A percentile compares a stretch with the other conserved stretches of the same genome.
Evolutionary conservation across 1,140 invertebrate species (phyloP).

Genomic region (Paralvinella palmiformis): DNA sequence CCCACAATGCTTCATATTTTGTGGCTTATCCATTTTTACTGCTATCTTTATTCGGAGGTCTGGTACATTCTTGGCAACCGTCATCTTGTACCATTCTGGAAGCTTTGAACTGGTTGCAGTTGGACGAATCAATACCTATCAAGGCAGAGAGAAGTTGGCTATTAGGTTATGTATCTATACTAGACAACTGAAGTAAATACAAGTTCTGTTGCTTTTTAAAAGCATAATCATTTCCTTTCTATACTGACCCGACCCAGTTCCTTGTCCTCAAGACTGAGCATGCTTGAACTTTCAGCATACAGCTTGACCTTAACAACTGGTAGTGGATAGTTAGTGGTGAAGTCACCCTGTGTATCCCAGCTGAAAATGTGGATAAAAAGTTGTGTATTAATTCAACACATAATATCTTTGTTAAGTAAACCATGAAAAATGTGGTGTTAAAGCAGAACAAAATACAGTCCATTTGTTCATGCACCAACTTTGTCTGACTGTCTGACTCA

Average conservation of each 20-base stretch:
- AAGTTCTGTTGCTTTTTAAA: neutral
- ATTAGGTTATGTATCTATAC: no score
- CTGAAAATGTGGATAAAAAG: no score
- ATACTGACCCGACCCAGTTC: conserved; percentile 83
- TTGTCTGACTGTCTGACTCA: no score
- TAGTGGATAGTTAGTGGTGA: conserved; percentile 92
- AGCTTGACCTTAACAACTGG: conserved; percentile 92
- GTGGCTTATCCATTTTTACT: conserved; percentile 95
- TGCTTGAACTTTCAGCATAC: conserved; percentile 96
- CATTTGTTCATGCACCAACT: no score
- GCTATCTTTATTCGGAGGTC: conserved; percentile 96
- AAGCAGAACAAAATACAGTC: no score
- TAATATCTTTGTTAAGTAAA: no score
- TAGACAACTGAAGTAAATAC: no score
- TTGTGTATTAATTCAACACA: no score
- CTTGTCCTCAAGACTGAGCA: conserved; percentile 96
- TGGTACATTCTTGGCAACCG: conserved; percentile 83
- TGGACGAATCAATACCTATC: conserved; percentile 66
- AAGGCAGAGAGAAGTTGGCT: neutral
- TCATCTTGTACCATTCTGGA: conserved; percentile 98
- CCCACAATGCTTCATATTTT: conserved; percentile 99
- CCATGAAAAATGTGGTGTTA: no score
- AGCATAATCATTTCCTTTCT: neutral
- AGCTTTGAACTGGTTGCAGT: conserved; percentile 84
- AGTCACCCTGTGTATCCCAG: conserved; percentile 82